Evolutionary conservation across 2,113 vertebrate species (phyloP), one percentile per base, ranked within the genome.

Genomic region (Coptodon bakossiorum): DNA sequence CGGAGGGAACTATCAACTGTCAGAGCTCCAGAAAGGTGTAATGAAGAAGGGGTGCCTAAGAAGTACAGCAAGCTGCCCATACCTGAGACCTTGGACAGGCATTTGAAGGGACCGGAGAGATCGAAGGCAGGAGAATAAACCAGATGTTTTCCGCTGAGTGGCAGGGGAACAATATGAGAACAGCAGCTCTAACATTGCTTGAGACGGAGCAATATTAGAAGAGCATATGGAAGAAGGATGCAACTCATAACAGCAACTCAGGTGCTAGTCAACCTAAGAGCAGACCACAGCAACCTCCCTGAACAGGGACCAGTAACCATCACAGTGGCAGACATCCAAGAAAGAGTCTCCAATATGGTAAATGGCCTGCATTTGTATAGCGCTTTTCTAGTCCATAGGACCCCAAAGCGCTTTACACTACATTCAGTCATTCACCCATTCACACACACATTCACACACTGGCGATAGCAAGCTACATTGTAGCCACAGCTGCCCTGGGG

Each of bases 211-310:
- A 61, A 61, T 31, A 4, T 1, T 17, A 6, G 14, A 61, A 10
- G 27, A 61, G 27, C 57, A 61, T 61, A 9, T 61, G 27, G 57
- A 9, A 61, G 57, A 61, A 61, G 27, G 14, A 61, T 31, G 27
- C 0, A 17, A 59, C 57, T 31, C 27, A 59, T 59, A 59, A 59
- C 57, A 61, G 57, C 14, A 61, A 61, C 5, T 61, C 57, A 59
- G 57, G 1, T 14, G 14, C 57, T 61, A 6, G 27, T 31, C 7
- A 31, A 0, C 16, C 56, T 59, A 29, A 59, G 27, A 59, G 13
- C 56, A 59, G 27, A 59, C 56, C 13, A 59, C 56, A 16, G 56
- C 27, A 59, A 59, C 4, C 56, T 31, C 56, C 27, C 56, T 59
- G 27, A 59, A 59, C 56, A 59, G 13, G 13, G 1, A 16, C 27